Base-by-base conservation (phyloP, 2,797 vertebrate genomes). In the Thripadectes ignobilis region DNA sequence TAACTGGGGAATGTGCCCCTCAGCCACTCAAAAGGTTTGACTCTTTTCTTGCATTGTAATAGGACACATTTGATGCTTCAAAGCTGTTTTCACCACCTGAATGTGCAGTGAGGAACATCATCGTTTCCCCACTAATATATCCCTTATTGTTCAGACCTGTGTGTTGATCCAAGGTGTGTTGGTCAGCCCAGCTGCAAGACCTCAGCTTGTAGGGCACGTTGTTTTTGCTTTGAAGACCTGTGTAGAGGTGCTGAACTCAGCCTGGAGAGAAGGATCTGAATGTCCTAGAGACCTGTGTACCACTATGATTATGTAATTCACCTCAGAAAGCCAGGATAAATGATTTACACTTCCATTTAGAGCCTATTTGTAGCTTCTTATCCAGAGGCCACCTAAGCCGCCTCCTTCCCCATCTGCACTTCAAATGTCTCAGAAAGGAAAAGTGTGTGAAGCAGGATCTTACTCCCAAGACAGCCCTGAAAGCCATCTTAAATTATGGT, bases 361-460 rank as follows among this genome's bases (percentile, higher is more conserved):
- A 89, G 48, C 67, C 65, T 46, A 48, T 92, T 88, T 92, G 93
- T 88, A 91, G 82, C 78, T 89, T 58, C 75, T 87, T 26, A 5
- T 92, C 88, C 93, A 93, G 80, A 92, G 86, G 83, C 79, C 10
- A 76, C 79, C 79, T 90, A 29, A 93, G 66, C 80, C 39, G 11
- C 83, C 95, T 96, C 80, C 55, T 88, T 91, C 89, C 66, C 91
- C 93, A 82, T 95, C 93, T 91, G 94, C 85, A 83, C 79, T 89
- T 94, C 75, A 87, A 77, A 89, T 43, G 49, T 39, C 79, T 95
- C 80, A 29, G 59, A 86, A 89, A 69, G 74, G 43, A 75, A 72
- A 91, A 95, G 66, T 79, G 76, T 95, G 46, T 85, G 69, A 84
- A 91, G 89, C 86, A 95, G 86, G 80, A 77, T 92, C 81, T 92